phyloP scores from a whole-genome alignment of 1,140 invertebrate species.

The Colletes latitarsis region DNA sequence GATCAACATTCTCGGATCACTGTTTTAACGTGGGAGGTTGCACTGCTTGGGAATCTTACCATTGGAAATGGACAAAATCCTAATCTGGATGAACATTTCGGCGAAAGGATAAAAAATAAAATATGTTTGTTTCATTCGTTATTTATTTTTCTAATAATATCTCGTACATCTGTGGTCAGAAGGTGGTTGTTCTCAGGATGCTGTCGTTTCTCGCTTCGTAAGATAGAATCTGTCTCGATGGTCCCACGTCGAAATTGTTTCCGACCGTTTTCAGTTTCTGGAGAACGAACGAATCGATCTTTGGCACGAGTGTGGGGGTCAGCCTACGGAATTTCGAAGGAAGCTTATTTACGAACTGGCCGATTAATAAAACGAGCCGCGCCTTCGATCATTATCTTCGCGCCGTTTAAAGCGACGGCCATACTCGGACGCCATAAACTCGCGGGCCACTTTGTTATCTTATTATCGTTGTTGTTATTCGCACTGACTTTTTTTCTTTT shows the following conservation, averaged over 20 bases:
- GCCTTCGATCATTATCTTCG: slow-evolving; percentile 60
- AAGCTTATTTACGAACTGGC: slow-evolving; percentile 70
- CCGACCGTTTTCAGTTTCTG: slow-evolving; percentile 37
- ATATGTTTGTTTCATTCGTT: too few species aligned
- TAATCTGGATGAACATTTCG: too few species aligned
- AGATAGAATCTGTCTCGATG: slow-evolving; percentile 35
- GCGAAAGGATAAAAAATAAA: too few species aligned
- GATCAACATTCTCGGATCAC: neutral
- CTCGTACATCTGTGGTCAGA: too few species aligned
- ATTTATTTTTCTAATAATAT: too few species aligned
- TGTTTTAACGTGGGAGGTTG: slow-evolving; percentile 5
- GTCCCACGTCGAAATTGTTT: neutral
- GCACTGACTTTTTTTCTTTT: neutral
- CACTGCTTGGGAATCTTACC: neutral
- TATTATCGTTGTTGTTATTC: neutral
- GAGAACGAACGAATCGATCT: slow-evolving; percentile 61
- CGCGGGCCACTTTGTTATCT: neutral
- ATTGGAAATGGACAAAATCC: too few species aligned
- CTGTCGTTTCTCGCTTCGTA: neutral
- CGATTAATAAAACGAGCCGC: slow-evolving; percentile 73
- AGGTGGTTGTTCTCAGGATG: neutral
- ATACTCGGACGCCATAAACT: slow-evolving; percentile 37
- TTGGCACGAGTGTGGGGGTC: neutral
- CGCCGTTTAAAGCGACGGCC: slow-evolving; percentile 34
- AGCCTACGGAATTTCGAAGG: slow-evolving; percentile 62